phyloP scores from a whole-genome alignment of 2,113 vertebrate genomes.

The Gnathochromis pfefferi region DNA sequence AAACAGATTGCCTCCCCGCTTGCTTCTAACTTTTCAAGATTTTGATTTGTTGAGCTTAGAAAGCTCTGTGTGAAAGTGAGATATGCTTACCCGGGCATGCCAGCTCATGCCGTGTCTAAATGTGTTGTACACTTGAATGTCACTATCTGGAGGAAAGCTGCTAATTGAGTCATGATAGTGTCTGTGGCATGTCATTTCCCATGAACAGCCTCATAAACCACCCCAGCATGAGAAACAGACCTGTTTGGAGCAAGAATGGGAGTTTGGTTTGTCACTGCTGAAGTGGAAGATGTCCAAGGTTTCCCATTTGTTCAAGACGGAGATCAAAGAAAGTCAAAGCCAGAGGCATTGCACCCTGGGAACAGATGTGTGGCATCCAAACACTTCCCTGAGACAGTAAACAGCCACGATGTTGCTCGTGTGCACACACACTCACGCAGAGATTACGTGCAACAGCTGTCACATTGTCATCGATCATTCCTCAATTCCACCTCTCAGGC shows the following conservation, averaged over 20 bases:
- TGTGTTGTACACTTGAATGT: neutral
- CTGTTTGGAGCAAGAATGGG: neutral
- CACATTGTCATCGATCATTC: constrained; percentile 6
- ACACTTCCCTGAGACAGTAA: constrained; percentile 3
- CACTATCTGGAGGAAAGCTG: neutral
- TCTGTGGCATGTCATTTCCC: constrained; percentile 21
- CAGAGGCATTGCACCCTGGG: neutral
- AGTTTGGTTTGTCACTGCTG: neutral
- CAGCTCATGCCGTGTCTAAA: neutral
- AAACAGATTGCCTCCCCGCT: constrained; percentile 7
- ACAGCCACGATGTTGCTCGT: constrained; percentile 6
- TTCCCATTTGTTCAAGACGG: constrained; percentile 29
- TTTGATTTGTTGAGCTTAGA: constrained; percentile 25
- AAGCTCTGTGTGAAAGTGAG: constrained; percentile 10
- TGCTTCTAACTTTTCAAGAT: neutral
- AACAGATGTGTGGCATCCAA: constrained; percentile 41
- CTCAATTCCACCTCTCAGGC: neutral
- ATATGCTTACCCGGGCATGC: neutral
- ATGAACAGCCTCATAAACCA: constrained; percentile 6
- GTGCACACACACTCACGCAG: neutral
- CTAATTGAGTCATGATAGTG: neutral
- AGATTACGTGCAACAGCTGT: constrained; percentile 7
- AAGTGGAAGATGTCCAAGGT: constrained; percentile 2
- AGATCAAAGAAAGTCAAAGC: constrained; percentile 39
- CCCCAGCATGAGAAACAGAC: neutral